Conservation (phyloP, 2,797 vertebrate species). For the Trematomus bernacchii region DNA sequence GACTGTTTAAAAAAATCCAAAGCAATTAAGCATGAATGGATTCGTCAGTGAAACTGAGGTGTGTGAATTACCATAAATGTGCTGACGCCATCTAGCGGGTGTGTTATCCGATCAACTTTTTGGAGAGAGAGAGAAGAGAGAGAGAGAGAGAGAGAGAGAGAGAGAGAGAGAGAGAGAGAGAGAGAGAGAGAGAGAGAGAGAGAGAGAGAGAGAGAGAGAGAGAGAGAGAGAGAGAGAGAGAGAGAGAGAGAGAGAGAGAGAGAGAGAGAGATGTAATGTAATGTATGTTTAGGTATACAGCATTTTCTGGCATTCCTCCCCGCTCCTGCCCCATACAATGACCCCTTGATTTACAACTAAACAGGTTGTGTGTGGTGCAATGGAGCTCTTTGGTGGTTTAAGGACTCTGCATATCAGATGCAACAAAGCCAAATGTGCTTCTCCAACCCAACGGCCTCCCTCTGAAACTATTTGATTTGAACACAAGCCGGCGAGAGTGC, state of each 20-base stretch:
- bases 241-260: too few relatives aligned
- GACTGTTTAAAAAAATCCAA: conserved; percentile 60
- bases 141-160: background rate
- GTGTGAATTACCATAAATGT: conserved; percentile 49
- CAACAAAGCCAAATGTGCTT: conserved; percentile 32
- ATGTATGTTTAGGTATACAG: too few relatives aligned
- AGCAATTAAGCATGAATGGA: conserved; percentile 69
- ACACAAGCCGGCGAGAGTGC: conserved; percentile 26
- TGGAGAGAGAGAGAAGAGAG: background rate
- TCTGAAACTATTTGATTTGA: conserved; percentile 60
- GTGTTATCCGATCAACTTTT: conserved; percentile 36
- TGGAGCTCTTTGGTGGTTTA: conserved; percentile 27
- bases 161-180: conserved; percentile 2
- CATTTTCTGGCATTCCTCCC: conserved; percentile 10
- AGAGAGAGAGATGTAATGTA: background rate
- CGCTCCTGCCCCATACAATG: conserved; percentile 23
- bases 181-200: background rate
- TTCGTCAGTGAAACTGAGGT: conserved; percentile 59
- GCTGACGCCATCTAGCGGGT: conserved; percentile 80
- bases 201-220: too few relatives aligned
- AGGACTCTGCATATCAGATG: conserved; percentile 21
- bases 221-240: conserved; percentile 4
- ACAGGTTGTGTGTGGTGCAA: conserved; percentile 21
- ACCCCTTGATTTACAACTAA: conserved; percentile 48
- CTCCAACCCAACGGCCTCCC: conserved; percentile 26